A percentile compares a stretch with the other conserved stretches of the same genome.
phyloP scores from a whole-genome alignment of 2,888 invertebrate genomes.

The Orthonychiurus folsomi region DNA sequence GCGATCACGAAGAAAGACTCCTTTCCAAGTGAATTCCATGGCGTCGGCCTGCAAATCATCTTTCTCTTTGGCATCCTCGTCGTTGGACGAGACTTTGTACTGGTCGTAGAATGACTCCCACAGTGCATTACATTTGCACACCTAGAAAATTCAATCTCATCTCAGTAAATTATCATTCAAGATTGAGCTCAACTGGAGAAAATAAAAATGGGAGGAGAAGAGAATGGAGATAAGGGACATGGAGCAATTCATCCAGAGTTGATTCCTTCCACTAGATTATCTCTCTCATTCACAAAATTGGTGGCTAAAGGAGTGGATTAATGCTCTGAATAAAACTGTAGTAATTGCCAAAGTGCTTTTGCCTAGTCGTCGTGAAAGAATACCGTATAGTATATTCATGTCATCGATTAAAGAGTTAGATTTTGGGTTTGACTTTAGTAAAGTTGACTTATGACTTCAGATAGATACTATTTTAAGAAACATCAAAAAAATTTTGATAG shows the following conservation, averaged over 20 bases:
- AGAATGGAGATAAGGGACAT: not conserved
- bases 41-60: conserved; percentile 7
- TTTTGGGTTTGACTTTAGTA: too few relatives aligned
- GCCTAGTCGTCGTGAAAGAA: too few relatives aligned
- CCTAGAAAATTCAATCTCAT: not conserved
- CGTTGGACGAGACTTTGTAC: not conserved
- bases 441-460: too few relatives aligned
- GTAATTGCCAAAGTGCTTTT: too few relatives aligned
- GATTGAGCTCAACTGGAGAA: not conserved
- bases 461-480: too few relatives aligned
- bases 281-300: not conserved
- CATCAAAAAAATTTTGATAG: too few relatives aligned
- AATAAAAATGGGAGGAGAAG: not conserved
- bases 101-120: conserved; percentile 7
- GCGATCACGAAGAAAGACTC: conserved; percentile 16
- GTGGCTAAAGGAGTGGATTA: too few relatives aligned
- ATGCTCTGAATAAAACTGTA: too few relatives aligned
- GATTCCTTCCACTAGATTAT: not conserved
- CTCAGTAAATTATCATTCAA: not conserved
- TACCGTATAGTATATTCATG: too few relatives aligned
- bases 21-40: conserved; percentile 20
- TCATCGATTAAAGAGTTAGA: too few relatives aligned
- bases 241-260: not conserved
- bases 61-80: conserved; percentile 10
- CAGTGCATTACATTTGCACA: conserved; percentile 1